Base-by-base conservation (phyloP, 2,113 vertebrate genomes). In the Sigmodon hispidus region DNA sequence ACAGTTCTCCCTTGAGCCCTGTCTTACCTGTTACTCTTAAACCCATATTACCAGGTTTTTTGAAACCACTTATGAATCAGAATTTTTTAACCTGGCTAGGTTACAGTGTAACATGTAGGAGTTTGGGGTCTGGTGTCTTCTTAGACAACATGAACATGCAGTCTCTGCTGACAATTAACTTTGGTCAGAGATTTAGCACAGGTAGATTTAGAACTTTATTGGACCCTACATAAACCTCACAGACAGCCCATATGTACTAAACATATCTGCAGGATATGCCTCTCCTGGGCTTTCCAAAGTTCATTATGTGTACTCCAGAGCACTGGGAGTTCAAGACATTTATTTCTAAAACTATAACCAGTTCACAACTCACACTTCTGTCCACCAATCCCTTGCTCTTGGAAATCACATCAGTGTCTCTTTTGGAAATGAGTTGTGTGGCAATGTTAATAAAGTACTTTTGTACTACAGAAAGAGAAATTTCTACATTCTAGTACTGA, bases 151-250 rank as follows among this genome's bases (percentile, higher is more conserved):
- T 99, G 98, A 99, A 99, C 94, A 98, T 99, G 81, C 99, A 98
- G n/a, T 99, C 99, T 1, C 99, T 99, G 0, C 99, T 99, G 5
- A 99, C 98, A 97, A 99, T 99, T 80, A 99, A 99, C 99, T 99
- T 95, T 7, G 31, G 6, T 4, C 81, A 89, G 45, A 89, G 90
- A 7, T 40, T 6, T 0, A 31, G 52, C 73, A 8, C 19, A 45
- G 19, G 40, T 45, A 55, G 84, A 24, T 13, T 34, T 7, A 48
- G 45, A 52, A 40, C 43, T 61, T 21, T 16, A 17, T 19, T 13
- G 13, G 34, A 24, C 15, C 4, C 48, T 7, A 19, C 5, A 16
- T 34, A 31, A 13, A 26, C 7, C 43, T 26, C 26, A 4, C 43
- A 15, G 45, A 75, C 29, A 65, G 48, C 17, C 26, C 57, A 3